A percentile compares a stretch with the other conserved stretches of the same genome.
These are phyloP conservation scores for Dasyurus viverrinus DNA, from an alignment of 2,113 vertebrate species.

Conservation along the genomic window DNA sequence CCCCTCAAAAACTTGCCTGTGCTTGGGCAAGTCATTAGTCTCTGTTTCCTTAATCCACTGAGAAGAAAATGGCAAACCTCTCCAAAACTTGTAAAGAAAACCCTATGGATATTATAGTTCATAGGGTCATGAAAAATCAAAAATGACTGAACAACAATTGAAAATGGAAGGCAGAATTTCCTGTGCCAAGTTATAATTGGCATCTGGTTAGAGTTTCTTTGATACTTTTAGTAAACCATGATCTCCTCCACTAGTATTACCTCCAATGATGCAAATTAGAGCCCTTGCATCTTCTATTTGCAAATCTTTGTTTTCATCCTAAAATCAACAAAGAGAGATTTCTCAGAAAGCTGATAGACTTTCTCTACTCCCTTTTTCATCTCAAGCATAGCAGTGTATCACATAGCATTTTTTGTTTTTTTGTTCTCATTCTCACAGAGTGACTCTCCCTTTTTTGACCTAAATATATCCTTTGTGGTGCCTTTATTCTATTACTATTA, in stretches of 20 bases:
- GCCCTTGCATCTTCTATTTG: background rate
- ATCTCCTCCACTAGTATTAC: background rate
- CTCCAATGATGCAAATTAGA: background rate
- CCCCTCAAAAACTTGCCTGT: background rate
- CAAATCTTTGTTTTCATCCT: background rate
- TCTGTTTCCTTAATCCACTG: background rate
- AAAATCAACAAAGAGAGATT: background rate
- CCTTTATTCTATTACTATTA: background rate
- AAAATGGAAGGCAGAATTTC: background rate
- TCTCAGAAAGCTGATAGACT: background rate
- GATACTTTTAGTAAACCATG: too few relatives aligned
- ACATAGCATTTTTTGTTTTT: background rate
- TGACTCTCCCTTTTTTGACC: background rate
- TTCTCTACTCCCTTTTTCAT: background rate
- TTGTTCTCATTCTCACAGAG: background rate
- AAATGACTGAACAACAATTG: background rate
- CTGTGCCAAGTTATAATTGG: background rate
- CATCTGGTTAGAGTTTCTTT: background rate
- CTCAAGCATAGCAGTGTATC: background rate
- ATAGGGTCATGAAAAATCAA: background rate
- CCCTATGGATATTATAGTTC: too few relatives aligned
- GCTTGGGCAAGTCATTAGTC: background rate
- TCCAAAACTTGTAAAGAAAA: background rate
- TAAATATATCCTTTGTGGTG: background rate
- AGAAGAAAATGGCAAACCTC: background rate